Evolutionary conservation across 1,140 invertebrate genomes (phyloP).

Genomic region (Brachionus manjavacas): DNA sequence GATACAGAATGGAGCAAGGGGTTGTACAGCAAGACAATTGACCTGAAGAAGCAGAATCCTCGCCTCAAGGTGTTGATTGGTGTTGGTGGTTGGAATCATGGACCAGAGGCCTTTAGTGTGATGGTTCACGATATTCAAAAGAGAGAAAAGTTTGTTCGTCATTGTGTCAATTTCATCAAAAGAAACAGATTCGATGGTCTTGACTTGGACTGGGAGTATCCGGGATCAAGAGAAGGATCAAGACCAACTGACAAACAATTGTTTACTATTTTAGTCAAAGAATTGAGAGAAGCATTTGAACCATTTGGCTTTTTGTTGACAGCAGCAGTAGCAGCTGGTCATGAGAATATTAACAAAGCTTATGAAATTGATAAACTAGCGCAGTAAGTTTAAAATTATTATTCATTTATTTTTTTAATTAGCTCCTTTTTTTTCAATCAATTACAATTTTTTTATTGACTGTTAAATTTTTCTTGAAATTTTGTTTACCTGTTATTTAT

Average conservation of each 20-base stretch:
- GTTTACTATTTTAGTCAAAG: constrained; percentile 18
- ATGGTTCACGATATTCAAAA: constrained; percentile 67
- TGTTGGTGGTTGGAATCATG: constrained; percentile 84
- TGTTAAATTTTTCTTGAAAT: no score
- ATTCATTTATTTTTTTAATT: no score
- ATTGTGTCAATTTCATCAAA: constrained; percentile 49
- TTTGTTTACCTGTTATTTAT: no score
- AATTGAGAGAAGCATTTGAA: neutral
- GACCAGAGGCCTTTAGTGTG: constrained; percentile 66
- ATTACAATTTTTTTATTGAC: no score
- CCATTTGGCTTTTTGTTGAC: neutral
- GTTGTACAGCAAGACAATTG: neutral
- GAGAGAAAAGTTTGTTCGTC: constrained; percentile 16
- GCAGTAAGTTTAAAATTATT: no score
- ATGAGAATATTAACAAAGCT: no score
- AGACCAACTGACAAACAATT: constrained; percentile 42
- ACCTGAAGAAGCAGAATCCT: constrained; percentile 56
- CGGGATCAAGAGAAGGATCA: constrained; percentile 46
- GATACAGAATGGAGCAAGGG: constrained; percentile 8
- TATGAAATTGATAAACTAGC: no score
- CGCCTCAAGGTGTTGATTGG: constrained; percentile 71
- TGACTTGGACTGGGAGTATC: constrained; percentile 50
- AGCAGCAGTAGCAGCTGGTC: no score
- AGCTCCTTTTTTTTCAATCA: no score
- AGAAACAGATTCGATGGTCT: constrained; percentile 56